phyloP scores from a whole-genome alignment of 2,113 vertebrate species.

The Hydrochoerus hydrochaeris region DNA sequence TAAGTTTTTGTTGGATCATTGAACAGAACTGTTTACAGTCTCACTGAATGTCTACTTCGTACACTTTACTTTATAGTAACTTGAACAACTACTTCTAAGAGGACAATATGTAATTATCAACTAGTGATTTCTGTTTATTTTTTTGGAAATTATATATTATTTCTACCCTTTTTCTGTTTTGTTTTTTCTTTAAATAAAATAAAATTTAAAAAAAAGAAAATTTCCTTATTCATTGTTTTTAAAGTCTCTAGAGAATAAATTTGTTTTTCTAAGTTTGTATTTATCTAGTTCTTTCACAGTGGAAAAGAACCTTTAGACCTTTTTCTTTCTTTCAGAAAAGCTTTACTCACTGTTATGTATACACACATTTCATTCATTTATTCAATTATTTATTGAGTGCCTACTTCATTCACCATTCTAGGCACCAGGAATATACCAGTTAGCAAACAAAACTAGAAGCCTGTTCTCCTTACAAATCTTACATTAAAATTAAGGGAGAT shows the following conservation, averaged over 20 bases:
- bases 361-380: not conserved
- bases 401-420: not conserved
- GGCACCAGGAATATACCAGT: not conserved
- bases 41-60: too few relatives aligned
- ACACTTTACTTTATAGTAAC: too few relatives aligned
- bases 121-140: too few relatives aligned
- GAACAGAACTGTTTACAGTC: too few relatives aligned
- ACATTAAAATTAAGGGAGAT: not conserved
- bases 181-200: too few relatives aligned
- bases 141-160: too few relatives aligned
- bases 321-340: constrained; percentile 27
- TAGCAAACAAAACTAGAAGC: not conserved
- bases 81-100: too few relatives aligned
- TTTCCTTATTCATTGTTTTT: not conserved
- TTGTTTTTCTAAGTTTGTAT: not conserved
- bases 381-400: not conserved
- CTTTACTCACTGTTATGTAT: not conserved
- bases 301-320: not conserved
- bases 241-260: not conserved
- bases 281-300: not conserved
- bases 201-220: not conserved
- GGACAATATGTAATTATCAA: too few relatives aligned
- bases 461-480: not conserved
- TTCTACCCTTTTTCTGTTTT: too few relatives aligned
- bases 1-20: too few relatives aligned